These are phyloP conservation scores for Eleutherodactylus coqui DNA, from an alignment of 2,797 vertebrate species.

Conservation along the genomic window DNA sequence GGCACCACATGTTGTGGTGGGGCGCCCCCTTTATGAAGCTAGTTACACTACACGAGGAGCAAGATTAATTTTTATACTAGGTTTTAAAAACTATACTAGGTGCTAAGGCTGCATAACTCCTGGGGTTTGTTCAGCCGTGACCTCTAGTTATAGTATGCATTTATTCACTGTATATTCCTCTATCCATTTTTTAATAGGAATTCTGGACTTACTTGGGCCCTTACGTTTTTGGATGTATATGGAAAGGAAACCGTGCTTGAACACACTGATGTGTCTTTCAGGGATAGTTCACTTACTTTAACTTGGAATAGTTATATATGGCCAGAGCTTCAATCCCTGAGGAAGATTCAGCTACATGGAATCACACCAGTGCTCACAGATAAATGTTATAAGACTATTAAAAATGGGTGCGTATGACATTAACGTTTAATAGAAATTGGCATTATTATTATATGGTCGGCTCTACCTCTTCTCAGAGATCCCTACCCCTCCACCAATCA, in stretches of 20 bases:
- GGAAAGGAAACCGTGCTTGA: slow-evolving; percentile 75
- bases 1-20: no score
- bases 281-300: slow-evolving; percentile 79
- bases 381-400: slow-evolving; percentile 62
- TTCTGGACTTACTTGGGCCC: slow-evolving; percentile 79
- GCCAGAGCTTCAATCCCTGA: slow-evolving; percentile 74
- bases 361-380: slow-evolving; percentile 76
- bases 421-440: not conserved
- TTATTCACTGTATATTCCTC: not conserved
- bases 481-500: no score
- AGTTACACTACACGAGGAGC: no score
- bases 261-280: slow-evolving; percentile 75
- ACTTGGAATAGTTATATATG: slow-evolving; percentile 77
- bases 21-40: no score
- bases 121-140: not conserved
- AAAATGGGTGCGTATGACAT: slow-evolving; percentile 73
- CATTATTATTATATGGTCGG: not conserved
- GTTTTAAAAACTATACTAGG: no score
- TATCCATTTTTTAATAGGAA: slow-evolving; percentile 68
- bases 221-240: slow-evolving; percentile 77
- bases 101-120: no score
- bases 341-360: slow-evolving; percentile 81
- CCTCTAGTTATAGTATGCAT: not conserved
- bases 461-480: not conserved
- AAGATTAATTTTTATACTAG: no score